These are phyloP conservation scores for Tenthredo scrophulariae DNA, from an alignment of 2,888 invertebrate genomes.

Conservation along the genomic window DNA sequence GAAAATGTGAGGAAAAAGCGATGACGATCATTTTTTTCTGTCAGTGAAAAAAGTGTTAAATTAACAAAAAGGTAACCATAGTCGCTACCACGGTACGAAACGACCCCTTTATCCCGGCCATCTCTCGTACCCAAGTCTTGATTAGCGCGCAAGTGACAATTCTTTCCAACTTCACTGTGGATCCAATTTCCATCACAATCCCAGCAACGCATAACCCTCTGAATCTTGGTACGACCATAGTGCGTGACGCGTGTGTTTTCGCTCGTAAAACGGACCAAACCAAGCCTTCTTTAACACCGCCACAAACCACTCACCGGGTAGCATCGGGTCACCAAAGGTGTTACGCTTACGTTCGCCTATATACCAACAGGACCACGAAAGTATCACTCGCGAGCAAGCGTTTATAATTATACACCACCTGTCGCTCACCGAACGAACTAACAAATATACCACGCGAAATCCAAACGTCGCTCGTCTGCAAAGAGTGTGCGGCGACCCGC, in stretches of 20 bases:
- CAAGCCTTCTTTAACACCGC: neutral
- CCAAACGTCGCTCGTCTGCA: neutral
- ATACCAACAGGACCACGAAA: neutral
- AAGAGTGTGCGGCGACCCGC: neutral
- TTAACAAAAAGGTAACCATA: slow-evolving; percentile 41
- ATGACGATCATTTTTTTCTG: neutral
- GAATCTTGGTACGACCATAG: slow-evolving; percentile 14
- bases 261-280: neutral
- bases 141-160: neutral
- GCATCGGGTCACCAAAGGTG: neutral
- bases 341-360: neutral
- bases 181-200: neutral
- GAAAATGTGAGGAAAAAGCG: neutral
- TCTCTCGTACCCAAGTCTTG: slow-evolving; percentile 26
- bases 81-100: slow-evolving; percentile 36
- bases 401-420: neutral
- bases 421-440: neutral
- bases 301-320: slow-evolving; percentile 26
- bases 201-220: neutral
- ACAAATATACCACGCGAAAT: neutral
- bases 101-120: neutral
- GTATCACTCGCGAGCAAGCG: neutral
- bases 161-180: slow-evolving; percentile 1
- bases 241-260: slow-evolving; percentile 15
- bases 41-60: neutral